Conservation (phyloP, 2,113 vertebrate genomes). For the Deroptyus accipitrinus region DNA sequence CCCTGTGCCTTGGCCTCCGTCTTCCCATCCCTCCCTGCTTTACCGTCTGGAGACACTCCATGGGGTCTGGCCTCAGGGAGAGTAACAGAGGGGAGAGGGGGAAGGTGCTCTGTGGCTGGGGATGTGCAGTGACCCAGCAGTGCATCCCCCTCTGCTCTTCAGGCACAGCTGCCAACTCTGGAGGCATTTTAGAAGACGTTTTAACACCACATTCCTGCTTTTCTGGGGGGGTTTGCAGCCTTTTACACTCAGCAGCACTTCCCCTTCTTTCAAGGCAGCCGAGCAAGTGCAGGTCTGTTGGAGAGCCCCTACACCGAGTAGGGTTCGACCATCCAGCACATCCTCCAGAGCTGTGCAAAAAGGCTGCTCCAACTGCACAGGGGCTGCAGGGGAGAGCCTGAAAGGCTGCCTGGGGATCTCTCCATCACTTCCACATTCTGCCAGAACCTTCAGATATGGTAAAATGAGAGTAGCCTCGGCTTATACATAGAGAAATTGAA, state of each 20-base stretch:
- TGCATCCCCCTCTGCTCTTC: too few species aligned
- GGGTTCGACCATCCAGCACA: background rate
- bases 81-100: background rate
- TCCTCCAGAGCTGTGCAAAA: background rate
- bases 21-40: background rate
- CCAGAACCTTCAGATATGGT: background rate
- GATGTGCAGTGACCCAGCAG: background rate
- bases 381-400: background rate
- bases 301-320: accelerated
- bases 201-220: background rate
- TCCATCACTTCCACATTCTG: background rate
- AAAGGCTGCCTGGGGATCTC: background rate
- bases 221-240: background rate
- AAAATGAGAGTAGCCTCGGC: background rate
- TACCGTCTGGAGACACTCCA: background rate
- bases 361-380: accelerated
- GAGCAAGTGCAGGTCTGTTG: background rate
- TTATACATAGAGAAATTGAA: accelerated
- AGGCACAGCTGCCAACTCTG: background rate
- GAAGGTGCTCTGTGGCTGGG: background rate
- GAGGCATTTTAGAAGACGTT: background rate
- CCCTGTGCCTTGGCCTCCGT: background rate
- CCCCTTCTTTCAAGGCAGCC: background rate
- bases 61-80: background rate
- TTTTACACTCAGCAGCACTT: background rate